phyloP scores from a whole-genome alignment of 2,797 vertebrate species.

The Ibycter americanus region DNA sequence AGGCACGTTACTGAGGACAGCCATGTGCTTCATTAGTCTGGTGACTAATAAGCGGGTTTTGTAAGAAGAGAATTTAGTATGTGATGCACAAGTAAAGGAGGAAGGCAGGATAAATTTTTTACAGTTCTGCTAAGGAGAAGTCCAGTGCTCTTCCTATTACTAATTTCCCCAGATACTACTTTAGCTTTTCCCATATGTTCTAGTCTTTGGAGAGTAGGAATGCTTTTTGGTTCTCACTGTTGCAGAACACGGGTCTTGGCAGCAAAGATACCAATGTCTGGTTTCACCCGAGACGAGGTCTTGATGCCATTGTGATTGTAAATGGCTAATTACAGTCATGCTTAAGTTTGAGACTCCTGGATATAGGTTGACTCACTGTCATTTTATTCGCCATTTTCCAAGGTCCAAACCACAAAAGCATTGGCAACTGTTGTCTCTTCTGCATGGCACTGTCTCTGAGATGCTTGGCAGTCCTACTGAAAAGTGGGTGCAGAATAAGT shows the following conservation, averaged over 20 bases:
- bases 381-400: background rate
- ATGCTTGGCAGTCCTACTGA: background rate
- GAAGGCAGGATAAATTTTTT: background rate
- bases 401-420: background rate
- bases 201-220: background rate
- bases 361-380: background rate
- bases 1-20: background rate
- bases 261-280: background rate
- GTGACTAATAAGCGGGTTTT: background rate
- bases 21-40: background rate
- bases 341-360: fast-evolving
- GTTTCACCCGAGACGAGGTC: background rate
- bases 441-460: background rate
- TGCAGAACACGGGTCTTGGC: background rate
- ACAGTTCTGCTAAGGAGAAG: background rate
- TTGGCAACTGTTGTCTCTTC: background rate
- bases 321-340: background rate
- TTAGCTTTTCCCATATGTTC: background rate
- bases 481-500: background rate
- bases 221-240: background rate
- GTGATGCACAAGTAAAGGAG: background rate
- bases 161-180: background rate
- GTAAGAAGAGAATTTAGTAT: background rate
- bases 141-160: background rate
- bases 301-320: background rate